Percentiles rank a stretch among this genome's conserved stretches.
Evolutionary conservation across 2,113 vertebrate genomes (phyloP).

Genomic region (Spheniscus mendiculus): DNA sequence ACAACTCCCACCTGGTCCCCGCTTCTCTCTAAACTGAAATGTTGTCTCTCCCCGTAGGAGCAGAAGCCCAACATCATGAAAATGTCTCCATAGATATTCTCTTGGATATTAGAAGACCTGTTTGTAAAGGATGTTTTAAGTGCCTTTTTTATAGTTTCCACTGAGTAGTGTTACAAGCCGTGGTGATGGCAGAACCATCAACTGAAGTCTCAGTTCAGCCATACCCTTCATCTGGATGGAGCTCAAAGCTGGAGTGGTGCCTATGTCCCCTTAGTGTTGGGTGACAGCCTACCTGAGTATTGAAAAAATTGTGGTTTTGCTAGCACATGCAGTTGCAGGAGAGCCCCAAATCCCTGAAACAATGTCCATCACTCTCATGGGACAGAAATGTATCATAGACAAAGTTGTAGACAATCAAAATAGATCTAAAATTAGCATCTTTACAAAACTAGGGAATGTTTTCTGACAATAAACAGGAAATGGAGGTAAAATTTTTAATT

Average conservation of each 20-base stretch:
- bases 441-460: background rate
- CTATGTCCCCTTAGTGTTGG: background rate
- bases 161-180: background rate
- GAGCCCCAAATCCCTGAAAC: background rate
- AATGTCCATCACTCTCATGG: accelerated
- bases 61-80: background rate
- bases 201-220: background rate
- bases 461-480: background rate
- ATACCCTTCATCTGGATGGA: background rate
- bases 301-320: background rate
- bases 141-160: background rate
- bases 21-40: background rate
- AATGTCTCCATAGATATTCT: background rate
- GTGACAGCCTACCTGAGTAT: background rate
- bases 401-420: background rate
- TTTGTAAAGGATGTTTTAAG: background rate
- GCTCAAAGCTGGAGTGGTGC: background rate
- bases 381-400: background rate
- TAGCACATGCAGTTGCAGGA: background rate
- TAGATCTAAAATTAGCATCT: background rate
- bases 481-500: background rate
- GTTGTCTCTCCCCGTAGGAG: background rate
- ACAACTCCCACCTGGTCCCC: background rate
- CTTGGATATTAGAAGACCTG: background rate
- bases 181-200: background rate